Conservation (phyloP, 1,140 invertebrate genomes). For the Globodera rostochiensis region DNA sequence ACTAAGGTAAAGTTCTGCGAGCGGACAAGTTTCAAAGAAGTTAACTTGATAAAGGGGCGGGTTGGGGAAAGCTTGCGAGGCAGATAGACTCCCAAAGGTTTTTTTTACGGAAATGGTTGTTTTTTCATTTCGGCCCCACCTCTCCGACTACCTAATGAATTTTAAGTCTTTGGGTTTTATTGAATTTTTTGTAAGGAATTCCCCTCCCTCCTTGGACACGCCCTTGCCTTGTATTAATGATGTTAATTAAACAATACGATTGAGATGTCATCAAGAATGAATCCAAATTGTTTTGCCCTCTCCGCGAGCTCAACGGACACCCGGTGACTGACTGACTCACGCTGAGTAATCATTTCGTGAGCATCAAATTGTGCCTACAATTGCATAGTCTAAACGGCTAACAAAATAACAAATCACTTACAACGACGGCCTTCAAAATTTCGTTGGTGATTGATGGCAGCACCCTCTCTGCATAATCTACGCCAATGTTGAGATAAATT, state of each 20-base stretch:
- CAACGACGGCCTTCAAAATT: constrained; percentile 96
- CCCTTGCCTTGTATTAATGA: too few relatives aligned
- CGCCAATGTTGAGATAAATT: constrained; percentile 92
- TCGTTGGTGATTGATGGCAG: constrained; percentile 97
- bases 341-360: constrained; percentile 95
- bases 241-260: constrained; percentile 72
- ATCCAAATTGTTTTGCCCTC: constrained; percentile 88
- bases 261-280: constrained; percentile 97
- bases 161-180: too few relatives aligned
- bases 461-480: constrained; percentile 97
- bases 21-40: too few relatives aligned
- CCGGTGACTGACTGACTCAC: constrained; percentile 93
- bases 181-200: too few relatives aligned
- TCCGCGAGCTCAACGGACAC: constrained; percentile 89
- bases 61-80: too few relatives aligned
- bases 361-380: constrained; percentile 93
- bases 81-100: too few relatives aligned
- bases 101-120: too few relatives aligned
- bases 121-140: too few relatives aligned
- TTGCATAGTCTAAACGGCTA: background rate
- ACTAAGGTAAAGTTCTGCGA: too few relatives aligned
- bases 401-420: constrained; percentile 61
- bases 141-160: too few relatives aligned
- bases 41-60: too few relatives aligned
- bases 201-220: too few relatives aligned